Base-by-base conservation (phyloP, 2,888 invertebrate species). In the Clistopyga incitator region DNA sequence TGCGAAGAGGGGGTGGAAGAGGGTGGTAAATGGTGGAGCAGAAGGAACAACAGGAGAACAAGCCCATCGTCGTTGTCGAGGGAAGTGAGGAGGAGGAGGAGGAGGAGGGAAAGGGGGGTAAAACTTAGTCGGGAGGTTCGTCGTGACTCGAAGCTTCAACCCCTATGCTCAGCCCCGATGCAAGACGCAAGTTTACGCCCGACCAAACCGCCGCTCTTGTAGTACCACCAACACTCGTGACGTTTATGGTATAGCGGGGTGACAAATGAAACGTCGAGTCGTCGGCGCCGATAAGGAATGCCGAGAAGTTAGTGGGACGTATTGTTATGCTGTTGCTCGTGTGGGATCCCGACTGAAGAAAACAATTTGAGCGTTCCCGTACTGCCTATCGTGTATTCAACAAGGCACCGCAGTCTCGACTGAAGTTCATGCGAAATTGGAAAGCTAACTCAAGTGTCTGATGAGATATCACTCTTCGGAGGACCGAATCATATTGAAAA, bases 261-360 rank as follows among this genome's bases (percentile, higher is more conserved):
- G 91, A 91, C 91, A 91, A 91, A 91, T 91, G 91, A 91, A 91
- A 91, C 86, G 91, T 91, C 91, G 90, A 75, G 75, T 76, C 71
- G 75, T 79, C 82, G 79, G 72, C 82, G 76, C 90, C 90, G 90
- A 91, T 91, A 91, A 91, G 89, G 88, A 90, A 90, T 87, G 89
- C 86, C 86, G 86, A 87, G 86, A 90, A 90, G 90, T 90, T 90
- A 89, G 89, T 88, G 86, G 87, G 84, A 83, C 84, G 81, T 71
- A 79, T 61, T 65, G 75, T 71, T 72, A 52, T 59, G 47, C 20
- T 25, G 38, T 76, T 65, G 38, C 38, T 38, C 64, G 29, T 61
- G 61, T 72, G 38, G 25, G 54, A 45, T 38, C 29, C 38, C n/a
- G 71, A 59, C 71, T 23, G 20, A 20, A 59, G 42, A 45, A 72